Evolutionary conservation across 1,140 invertebrate genomes (phyloP).

Genomic region (Amphibalanus amphitrite): DNA sequence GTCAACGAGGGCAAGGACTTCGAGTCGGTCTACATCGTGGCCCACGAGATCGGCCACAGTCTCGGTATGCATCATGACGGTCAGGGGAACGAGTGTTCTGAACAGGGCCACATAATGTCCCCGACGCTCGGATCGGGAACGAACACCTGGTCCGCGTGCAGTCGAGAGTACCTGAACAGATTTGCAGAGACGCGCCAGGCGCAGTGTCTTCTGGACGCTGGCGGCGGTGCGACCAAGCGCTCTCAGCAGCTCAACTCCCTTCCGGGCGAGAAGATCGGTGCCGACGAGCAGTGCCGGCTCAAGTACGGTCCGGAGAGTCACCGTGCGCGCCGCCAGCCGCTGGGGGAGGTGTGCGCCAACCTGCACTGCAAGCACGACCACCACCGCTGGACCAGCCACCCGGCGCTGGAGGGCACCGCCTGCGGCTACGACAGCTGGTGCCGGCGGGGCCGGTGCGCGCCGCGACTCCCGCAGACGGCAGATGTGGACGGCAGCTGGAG

Average conservation of each 20-base stretch:
- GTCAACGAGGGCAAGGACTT: slow-evolving; percentile 30
- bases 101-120: slow-evolving; percentile 42
- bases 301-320: slow-evolving; percentile 37
- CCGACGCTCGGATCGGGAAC: slow-evolving; percentile 47
- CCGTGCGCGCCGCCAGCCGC: slow-evolving; percentile 30
- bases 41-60: slow-evolving; percentile 33
- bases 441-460: neutral
- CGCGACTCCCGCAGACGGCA: neutral
- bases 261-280: slow-evolving; percentile 55
- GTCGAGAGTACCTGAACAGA: slow-evolving; percentile 36
- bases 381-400: slow-evolving; percentile 40
- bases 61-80: slow-evolving; percentile 48
- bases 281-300: slow-evolving; percentile 52
- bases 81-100: slow-evolving; percentile 41
- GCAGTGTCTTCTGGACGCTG: slow-evolving; percentile 43
- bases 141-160: slow-evolving; percentile 45
- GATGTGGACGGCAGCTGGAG: neutral
- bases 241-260: slow-evolving; percentile 33
- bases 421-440: slow-evolving; percentile 25
- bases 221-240: slow-evolving; percentile 38
- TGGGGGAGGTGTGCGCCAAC: slow-evolving; percentile 38
- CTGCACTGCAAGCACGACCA: slow-evolving; percentile 36
- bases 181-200: slow-evolving; percentile 47
- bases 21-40: slow-evolving; percentile 30
- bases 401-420: slow-evolving; percentile 37